Percentiles rank a stretch among this genome's conserved stretches.
These are phyloP conservation scores for Dicycla oo DNA, from an alignment of 2,888 invertebrate species.

Conservation along the genomic window DNA sequence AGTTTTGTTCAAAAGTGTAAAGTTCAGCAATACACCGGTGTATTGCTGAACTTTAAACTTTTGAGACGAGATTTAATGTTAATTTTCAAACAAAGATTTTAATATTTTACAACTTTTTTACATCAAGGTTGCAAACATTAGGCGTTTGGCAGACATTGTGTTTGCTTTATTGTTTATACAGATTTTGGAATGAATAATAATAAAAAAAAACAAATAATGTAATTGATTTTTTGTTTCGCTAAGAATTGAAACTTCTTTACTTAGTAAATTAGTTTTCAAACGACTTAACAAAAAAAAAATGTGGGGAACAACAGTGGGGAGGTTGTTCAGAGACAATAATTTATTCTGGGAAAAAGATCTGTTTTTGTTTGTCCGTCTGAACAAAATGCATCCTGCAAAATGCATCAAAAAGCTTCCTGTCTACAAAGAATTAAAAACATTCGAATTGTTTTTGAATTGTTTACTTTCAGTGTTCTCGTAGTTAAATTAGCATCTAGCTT, in stretches of 20 bases:
- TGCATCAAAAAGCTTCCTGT: no score
- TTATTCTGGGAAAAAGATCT: slow-evolving; percentile 24
- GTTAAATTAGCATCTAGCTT: neutral
- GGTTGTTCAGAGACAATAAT: slow-evolving; percentile 35
- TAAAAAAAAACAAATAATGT: no score
- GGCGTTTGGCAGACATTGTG: no score
- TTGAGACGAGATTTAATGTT: slow-evolving; percentile 23
- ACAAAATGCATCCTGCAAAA: no score
- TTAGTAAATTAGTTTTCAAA: slow-evolving; percentile 45
- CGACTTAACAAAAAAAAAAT: no score
- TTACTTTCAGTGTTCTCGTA: slow-evolving; percentile 1
- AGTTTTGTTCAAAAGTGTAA: slow-evolving; percentile 35
- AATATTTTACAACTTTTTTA: slow-evolving; percentile 17
- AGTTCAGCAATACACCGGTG: slow-evolving; percentile 11
- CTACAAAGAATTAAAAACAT: slow-evolving; percentile 3
- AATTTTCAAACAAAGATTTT: slow-evolving; percentile 23
- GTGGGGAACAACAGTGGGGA: slow-evolving; percentile 6
- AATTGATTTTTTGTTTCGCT: neutral
- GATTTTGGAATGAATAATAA: no score
- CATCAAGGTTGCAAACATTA: slow-evolving; percentile 21
- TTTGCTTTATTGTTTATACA: no score
- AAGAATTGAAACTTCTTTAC: slow-evolving; percentile 12
- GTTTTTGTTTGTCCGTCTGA: no score
- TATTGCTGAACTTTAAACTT: no score
- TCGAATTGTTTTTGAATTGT: slow-evolving; percentile 1